A percentile compares a stretch with the other conserved stretches of the same genome.
Conservation (phyloP, 1,140 invertebrate species). For the Bombus terrestris region DNA sequence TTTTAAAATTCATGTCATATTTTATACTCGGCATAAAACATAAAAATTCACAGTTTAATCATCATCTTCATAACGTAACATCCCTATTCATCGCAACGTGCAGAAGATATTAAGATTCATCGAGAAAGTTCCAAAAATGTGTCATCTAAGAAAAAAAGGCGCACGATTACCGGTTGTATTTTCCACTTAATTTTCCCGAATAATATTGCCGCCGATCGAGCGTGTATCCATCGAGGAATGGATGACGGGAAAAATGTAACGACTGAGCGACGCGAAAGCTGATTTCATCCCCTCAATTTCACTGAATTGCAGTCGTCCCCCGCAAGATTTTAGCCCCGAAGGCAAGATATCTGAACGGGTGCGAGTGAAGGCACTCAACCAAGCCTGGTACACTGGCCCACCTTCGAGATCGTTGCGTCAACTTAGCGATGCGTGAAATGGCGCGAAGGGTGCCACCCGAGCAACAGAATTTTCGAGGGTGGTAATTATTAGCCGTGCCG, state of each 20-base stretch:
- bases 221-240: neutral
- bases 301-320: constrained; percentile 42
- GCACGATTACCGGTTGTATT: neutral
- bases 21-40: too few relatives aligned
- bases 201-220: neutral
- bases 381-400: constrained; percentile 1
- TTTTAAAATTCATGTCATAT: too few relatives aligned
- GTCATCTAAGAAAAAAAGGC: neutral
- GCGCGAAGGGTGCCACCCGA: constrained; percentile 50
- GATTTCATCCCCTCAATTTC: constrained; percentile 67
- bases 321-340: constrained; percentile 46
- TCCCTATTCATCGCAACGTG: too few relatives aligned
- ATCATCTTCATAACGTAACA: too few relatives aligned
- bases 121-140: neutral
- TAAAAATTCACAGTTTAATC: too few relatives aligned
- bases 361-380: constrained; percentile 46
- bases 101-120: too few relatives aligned
- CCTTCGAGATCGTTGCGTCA: constrained; percentile 61
- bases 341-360: constrained; percentile 53
- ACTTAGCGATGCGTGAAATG: constrained; percentile 68
- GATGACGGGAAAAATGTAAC: constrained; percentile 41
- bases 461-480: constrained; percentile 64
- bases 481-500: constrained; percentile 73
- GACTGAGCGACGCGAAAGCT: constrained; percentile 54
- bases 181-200: constrained; percentile 23